Evolutionary conservation across 2,113 vertebrate species (phyloP).

Genomic region (Labeo catla): DNA sequence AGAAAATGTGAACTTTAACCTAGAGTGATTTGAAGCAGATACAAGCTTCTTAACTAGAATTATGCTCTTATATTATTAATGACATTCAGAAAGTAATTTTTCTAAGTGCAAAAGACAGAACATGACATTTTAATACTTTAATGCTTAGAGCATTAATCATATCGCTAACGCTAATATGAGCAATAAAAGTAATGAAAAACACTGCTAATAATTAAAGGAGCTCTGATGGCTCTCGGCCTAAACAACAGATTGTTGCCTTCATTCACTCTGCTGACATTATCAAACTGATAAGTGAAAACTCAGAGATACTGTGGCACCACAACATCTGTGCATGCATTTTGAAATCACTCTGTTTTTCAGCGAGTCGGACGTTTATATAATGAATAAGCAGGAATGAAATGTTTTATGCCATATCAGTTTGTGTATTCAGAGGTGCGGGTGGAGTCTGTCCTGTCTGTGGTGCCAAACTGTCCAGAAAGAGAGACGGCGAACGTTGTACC

Average conservation of each 20-base stretch:
- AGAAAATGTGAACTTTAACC: not conserved
- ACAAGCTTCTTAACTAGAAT: not conserved
- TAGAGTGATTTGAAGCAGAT: not conserved
- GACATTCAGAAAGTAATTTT: not conserved
- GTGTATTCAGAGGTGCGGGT: not conserved
- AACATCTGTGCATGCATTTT: conserved; percentile 6
- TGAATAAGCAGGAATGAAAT: not conserved
- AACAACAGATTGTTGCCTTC: conserved; percentile 7
- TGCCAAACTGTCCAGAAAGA: conserved; percentile 2
- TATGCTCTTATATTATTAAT: not conserved
- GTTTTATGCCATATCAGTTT: not conserved
- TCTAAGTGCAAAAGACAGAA: not conserved
- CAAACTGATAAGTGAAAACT: conserved; percentile 15
- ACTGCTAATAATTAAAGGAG: not conserved
- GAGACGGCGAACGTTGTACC: not conserved
- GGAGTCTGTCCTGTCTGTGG: conserved; percentile 24
- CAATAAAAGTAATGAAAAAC: not conserved
- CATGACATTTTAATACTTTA: not conserved
- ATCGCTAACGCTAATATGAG: not conserved
- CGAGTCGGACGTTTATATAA: not conserved
- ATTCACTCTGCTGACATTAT: conserved; percentile 7
- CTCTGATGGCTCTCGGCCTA: not conserved
- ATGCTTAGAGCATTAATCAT: not conserved
- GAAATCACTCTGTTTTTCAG: not conserved
- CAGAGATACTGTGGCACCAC: not conserved